Base-by-base conservation (phyloP, 2,888 invertebrate species). In the Caenorhabditis doughertyi region DNA sequence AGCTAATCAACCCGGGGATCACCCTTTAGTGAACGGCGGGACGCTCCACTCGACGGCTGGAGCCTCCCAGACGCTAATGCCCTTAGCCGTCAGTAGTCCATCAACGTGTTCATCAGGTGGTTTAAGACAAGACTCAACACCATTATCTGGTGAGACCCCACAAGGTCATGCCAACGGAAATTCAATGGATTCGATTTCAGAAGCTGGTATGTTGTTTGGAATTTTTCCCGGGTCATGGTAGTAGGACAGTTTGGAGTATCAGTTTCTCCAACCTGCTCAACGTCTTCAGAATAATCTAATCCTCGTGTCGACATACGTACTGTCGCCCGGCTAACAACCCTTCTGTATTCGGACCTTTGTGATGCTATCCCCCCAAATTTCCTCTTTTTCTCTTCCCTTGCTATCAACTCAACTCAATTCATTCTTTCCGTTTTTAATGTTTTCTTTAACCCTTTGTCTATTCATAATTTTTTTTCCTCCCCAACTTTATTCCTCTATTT, bases 11-110 rank as follows among this genome's bases (percentile, higher is more conserved):
- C 71, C 49, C 21, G 70, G 70, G 80, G 86, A 85, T 67, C 88
- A 88, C 89, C 89, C 89, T 89, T 89, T 89, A 88, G 86, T 72
- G 85, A 85, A 86, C 88, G 85, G 86, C 88, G 89, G 89, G 85
- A 85, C 84, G 64, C 68, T 84, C 76, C 85, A 85, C 81, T 80
- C 84, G 85, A 79, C 88, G 86, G 89, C 85, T 86, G 88, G 87
- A 79, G 83, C 85, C 84, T 84, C 89, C 86, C 86, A 87, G 83
- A 85, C 85, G 83, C 85, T 83, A 76, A 83, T 81, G 29, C 79
- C 81, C 72, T 65, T 85, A 65, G 87, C 88, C 88, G 88, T 87
- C 86, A 83, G 83, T 83, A 87, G 87, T 83, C 88, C 88, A 64
- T 87, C 88, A 5, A 84, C 85, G 47, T 85, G 87, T 58, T 87